Evolutionary conservation across 2,113 vertebrate genomes (phyloP).

Genomic region (Bucco capensis): DNA sequence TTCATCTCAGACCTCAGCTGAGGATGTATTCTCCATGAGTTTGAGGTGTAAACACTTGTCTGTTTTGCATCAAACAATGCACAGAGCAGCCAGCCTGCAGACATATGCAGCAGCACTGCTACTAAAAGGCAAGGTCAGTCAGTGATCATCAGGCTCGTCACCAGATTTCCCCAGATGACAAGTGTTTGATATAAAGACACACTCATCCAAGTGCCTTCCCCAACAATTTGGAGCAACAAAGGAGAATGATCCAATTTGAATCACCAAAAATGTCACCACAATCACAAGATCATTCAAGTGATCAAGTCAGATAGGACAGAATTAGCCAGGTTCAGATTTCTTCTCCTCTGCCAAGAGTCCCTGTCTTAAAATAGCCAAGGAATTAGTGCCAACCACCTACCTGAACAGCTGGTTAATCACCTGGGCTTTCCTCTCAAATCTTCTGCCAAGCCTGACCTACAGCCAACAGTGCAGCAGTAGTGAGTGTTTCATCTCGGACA

Average conservation of each 20-base stretch:
- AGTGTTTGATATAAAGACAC: fast-evolving
- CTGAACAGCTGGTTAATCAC: neutral
- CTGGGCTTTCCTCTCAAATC: neutral
- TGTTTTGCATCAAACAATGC: neutral
- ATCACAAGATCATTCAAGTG: neutral
- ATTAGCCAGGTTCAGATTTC: neutral
- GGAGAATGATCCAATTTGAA: neutral
- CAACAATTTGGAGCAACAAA: neutral
- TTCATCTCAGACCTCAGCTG: neutral
- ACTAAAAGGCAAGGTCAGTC: neutral
- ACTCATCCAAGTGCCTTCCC: neutral
- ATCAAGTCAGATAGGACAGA: neutral
- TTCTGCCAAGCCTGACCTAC: neutral
- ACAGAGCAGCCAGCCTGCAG: neutral
- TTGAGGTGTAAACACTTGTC: neutral
- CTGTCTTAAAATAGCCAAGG: neutral
- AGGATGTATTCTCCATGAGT: fast-evolving
- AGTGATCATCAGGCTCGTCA: fast-evolving
- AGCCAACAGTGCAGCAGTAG: neutral
- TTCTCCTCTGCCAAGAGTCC: neutral
- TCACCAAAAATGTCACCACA: neutral
- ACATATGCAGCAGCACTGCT: neutral
- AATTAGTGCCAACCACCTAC: neutral
- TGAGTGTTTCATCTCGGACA: neutral
- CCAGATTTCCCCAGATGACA: neutral